Percentiles rank a stretch among this genome's conserved stretches.
These are phyloP conservation scores for Lordiphosa collinella DNA, from an alignment of 1,140 invertebrate species.

Conservation along the genomic window DNA sequence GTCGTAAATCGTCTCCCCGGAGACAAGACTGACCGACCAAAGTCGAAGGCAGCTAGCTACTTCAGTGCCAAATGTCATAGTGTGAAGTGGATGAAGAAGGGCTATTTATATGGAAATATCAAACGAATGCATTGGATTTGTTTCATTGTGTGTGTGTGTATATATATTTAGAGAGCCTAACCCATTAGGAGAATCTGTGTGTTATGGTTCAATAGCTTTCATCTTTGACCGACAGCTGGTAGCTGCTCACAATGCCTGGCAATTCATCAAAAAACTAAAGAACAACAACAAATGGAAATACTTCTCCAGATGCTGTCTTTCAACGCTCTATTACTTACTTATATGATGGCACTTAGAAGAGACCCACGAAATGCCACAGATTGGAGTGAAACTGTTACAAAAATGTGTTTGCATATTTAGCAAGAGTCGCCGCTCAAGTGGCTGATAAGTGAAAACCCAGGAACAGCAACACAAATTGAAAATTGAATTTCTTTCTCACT, in stretches of 20 bases:
- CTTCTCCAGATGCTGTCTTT: slow-evolving; percentile 31
- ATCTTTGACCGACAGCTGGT: slow-evolving; percentile 60
- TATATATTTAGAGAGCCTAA: slow-evolving; percentile 36
- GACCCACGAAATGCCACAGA: slow-evolving; percentile 43
- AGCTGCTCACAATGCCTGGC: slow-evolving; percentile 18
- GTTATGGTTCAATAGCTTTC: slow-evolving; percentile 62
- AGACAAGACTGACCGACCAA: slow-evolving; percentile 32
- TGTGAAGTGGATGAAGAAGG: slow-evolving; percentile 27
- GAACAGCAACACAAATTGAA: slow-evolving; percentile 1
- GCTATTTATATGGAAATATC: slow-evolving; percentile 48
- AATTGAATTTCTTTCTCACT: slow-evolving; percentile 34
- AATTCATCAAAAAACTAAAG: slow-evolving; percentile 65
- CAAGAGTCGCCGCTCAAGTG: slow-evolving; percentile 54
- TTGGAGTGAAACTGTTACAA: slow-evolving; percentile 33
- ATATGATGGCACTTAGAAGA: slow-evolving; percentile 60
- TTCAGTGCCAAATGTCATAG: slow-evolving; percentile 47
- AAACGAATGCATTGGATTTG: slow-evolving; percentile 22
- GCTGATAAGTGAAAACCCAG: slow-evolving; percentile 16
- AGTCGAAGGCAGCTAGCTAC: neutral
- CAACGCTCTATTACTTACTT: slow-evolving; percentile 48
- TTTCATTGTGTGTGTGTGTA: neutral
- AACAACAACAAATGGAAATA: slow-evolving; percentile 6
- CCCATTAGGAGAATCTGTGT: slow-evolving; percentile 35
- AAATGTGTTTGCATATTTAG: slow-evolving; percentile 73
- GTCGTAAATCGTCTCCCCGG: slow-evolving; percentile 68